Conservation (phyloP, 2,888 invertebrate species). For the Morpho deidamia region DNA sequence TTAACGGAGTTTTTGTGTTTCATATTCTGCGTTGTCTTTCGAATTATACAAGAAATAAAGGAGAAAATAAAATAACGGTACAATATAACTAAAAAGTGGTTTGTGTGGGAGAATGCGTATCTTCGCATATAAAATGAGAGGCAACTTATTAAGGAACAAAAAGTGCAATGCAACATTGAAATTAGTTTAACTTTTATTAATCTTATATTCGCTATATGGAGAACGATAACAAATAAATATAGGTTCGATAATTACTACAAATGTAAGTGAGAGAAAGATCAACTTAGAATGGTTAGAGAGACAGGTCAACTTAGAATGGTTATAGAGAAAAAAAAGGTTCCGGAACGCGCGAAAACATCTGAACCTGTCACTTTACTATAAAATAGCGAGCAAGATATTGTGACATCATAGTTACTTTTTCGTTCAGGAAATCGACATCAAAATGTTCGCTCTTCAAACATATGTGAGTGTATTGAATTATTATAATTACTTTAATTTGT, state of each 20-base stretch:
- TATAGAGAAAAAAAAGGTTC: constrained; percentile 21
- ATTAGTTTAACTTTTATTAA: background rate
- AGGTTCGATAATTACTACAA: background rate
- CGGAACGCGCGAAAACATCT: constrained; percentile 31
- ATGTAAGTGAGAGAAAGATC: constrained; percentile 7
- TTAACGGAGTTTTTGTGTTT: too few species aligned
- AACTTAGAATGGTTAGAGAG: constrained; percentile 11
- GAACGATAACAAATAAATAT: constrained; percentile 1
- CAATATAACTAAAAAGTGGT: too few species aligned
- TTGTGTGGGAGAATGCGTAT: too few species aligned
- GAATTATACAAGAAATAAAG: too few species aligned
- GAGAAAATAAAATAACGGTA: too few species aligned
- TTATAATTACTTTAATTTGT: constrained; percentile 6
- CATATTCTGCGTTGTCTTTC: too few species aligned
- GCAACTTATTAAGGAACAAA: too few species aligned
- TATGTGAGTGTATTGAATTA: constrained; percentile 54
- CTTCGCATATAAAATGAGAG: too few species aligned
- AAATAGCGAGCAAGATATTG: constrained; percentile 42
- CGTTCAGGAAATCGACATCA: constrained; percentile 39
- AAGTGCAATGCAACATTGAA: too few species aligned
- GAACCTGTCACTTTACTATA: constrained; percentile 60
- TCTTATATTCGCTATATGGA: constrained; percentile 1
- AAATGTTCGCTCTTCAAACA: constrained; percentile 57
- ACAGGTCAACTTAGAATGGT: constrained; percentile 22
- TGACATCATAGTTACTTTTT: constrained; percentile 55